Conservation (phyloP, 1,140 invertebrate genomes). For the Pogonus chalceus region DNA sequence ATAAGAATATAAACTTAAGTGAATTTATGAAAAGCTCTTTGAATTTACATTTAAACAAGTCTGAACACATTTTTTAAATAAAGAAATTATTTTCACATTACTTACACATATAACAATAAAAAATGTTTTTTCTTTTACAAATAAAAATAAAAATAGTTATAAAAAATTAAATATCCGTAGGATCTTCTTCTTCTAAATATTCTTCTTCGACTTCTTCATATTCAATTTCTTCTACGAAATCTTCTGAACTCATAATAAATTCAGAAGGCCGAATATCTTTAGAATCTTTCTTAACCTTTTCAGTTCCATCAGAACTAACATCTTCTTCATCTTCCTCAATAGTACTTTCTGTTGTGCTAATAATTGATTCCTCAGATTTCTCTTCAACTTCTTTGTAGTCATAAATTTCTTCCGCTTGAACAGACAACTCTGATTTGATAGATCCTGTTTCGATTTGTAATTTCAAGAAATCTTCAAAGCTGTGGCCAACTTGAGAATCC, state of each 20-base stretch:
- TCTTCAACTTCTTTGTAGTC: background rate
- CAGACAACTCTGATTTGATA: too few relatives aligned
- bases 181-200: slow-evolving; percentile 9
- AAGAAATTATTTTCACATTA: too few relatives aligned
- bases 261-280: background rate
- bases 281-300: background rate
- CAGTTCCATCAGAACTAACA: background rate
- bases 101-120: too few relatives aligned
- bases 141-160: too few relatives aligned
- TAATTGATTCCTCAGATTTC: too few relatives aligned
- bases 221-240: background rate
- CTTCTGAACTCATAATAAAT: too few relatives aligned
- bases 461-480: slow-evolving; percentile 25
- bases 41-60: too few relatives aligned
- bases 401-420: background rate
- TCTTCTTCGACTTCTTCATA: slow-evolving; percentile 3
- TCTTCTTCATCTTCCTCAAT: slow-evolving; percentile 15
- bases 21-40: too few relatives aligned
- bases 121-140: too few relatives aligned
- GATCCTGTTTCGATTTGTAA: background rate
- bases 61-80: too few relatives aligned
- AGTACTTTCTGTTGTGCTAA: background rate
- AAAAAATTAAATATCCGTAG: too few relatives aligned
- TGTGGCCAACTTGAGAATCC: slow-evolving; percentile 22
- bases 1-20: too few relatives aligned